Evolutionary conservation across 1,140 invertebrate species (phyloP).

Genomic region (Drosophila yakuba): DNA sequence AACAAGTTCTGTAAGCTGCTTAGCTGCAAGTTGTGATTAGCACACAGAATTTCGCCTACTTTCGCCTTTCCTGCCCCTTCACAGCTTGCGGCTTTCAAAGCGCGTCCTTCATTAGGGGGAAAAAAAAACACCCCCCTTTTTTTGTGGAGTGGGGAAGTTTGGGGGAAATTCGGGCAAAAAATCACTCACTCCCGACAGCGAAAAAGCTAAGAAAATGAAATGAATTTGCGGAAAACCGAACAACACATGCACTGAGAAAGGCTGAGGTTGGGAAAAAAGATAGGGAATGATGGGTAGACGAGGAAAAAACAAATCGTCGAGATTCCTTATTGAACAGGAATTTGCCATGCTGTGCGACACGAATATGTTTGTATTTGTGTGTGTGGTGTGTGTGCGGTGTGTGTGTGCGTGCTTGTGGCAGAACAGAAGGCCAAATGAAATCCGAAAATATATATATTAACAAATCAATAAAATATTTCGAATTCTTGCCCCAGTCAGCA

Average conservation of each 20-base stretch:
- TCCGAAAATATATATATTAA: slow-evolving; percentile 49
- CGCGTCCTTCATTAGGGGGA: slow-evolving; percentile 58
- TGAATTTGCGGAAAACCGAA: slow-evolving; percentile 52
- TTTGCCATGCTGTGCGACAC: slow-evolving; percentile 12
- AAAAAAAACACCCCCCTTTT: slow-evolving; percentile 35
- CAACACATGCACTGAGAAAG: slow-evolving; percentile 38
- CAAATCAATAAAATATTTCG: slow-evolving; percentile 53
- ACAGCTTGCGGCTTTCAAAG: slow-evolving; percentile 51
- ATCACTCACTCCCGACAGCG: slow-evolving; percentile 30
- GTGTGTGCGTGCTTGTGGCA: not conserved
- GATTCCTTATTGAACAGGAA: slow-evolving; percentile 44
- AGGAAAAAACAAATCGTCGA: slow-evolving; percentile 19
- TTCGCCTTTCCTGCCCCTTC: not conserved
- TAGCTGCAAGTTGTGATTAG: slow-evolving; percentile 81
- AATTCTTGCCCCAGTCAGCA: slow-evolving; percentile 13
- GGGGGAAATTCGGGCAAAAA: slow-evolving; percentile 14
- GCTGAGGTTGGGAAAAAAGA: not conserved
- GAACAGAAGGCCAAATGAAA: slow-evolving; percentile 37
- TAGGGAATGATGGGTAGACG: slow-evolving; percentile 14
- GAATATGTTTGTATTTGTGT: not conserved
- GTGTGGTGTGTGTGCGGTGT: not conserved
- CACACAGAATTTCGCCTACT: slow-evolving; percentile 49
- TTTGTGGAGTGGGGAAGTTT: not conserved
- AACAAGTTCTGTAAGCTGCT: slow-evolving; percentile 77
- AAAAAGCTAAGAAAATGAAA: slow-evolving; percentile 47